These are phyloP conservation scores for Melanostoma mellinum DNA, from an alignment of 2,888 invertebrate species.

Conservation along the genomic window DNA sequence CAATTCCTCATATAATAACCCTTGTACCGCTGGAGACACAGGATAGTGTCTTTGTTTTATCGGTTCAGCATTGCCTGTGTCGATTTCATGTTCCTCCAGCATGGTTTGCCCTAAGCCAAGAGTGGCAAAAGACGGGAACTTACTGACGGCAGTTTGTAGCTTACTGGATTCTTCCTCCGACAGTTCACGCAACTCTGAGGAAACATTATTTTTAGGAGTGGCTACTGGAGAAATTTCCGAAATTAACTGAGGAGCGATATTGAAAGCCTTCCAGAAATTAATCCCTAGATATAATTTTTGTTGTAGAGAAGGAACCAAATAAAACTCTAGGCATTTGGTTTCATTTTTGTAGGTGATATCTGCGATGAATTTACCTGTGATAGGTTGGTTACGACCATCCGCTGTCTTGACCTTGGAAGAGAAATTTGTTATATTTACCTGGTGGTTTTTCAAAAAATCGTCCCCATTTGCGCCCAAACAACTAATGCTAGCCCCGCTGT, in stretches of 20 bases:
- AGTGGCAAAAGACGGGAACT: neutral
- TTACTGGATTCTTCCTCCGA: neutral
- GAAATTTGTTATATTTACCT: neutral
- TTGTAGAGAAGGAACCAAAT: neutral
- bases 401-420: neutral
- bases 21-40: too few species aligned
- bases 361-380: neutral
- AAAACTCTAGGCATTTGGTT: neutral
- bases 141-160: neutral
- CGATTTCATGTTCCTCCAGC: constrained; percentile 2
- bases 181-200: constrained; percentile 9
- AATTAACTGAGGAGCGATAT: constrained; percentile 29
- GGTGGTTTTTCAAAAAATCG: neutral
- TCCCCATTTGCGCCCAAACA: neutral
- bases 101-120: neutral
- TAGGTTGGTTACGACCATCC: neutral
- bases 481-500: constrained; percentile 4
- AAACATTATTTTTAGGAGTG: neutral
- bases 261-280: constrained; percentile 55
- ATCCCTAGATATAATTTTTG: constrained; percentile 44
- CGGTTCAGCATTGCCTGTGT: too few species aligned
- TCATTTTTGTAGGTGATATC: neutral
- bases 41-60: too few species aligned
- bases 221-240: neutral
- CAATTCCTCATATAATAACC: too few species aligned